phyloP scores from a whole-genome alignment of 1,140 invertebrate genomes.

The Anastrepha ludens region DNA sequence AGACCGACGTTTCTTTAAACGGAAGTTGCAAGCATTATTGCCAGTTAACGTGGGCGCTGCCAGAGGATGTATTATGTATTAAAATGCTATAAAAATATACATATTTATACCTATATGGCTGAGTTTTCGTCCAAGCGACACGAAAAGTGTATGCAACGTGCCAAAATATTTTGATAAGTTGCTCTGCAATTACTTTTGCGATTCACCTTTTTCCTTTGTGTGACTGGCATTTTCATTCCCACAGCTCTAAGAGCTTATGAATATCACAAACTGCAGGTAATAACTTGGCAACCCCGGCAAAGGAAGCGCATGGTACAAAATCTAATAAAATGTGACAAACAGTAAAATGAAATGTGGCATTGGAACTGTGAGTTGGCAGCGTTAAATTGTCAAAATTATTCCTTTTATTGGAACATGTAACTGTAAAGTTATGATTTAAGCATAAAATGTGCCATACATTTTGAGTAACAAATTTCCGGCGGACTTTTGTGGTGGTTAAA shows the following conservation, averaged over 20 bases:
- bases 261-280: not conserved
- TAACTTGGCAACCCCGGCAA: not conserved
- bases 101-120: not conserved
- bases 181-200: conserved; percentile 14
- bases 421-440: not conserved
- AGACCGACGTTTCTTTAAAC: not conserved
- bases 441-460: not conserved
- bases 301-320: not conserved
- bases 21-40: not conserved
- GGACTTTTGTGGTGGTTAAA: not conserved
- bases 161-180: conserved; percentile 52
- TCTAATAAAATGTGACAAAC: conserved; percentile 39
- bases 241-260: not conserved
- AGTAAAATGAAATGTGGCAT: not conserved
- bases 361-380: not conserved
- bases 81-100: not conserved
- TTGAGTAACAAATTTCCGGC: not conserved
- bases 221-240: not conserved
- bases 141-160: not conserved
- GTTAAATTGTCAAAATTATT: conserved; percentile 29
- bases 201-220: not conserved
- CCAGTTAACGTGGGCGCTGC: not conserved
- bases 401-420: not conserved
- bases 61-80: not conserved
- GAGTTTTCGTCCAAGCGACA: not conserved